Percentiles rank a stretch among this genome's conserved stretches.
phyloP scores from a whole-genome alignment of 2,113 vertebrate species.

The Motacilla alba region DNA sequence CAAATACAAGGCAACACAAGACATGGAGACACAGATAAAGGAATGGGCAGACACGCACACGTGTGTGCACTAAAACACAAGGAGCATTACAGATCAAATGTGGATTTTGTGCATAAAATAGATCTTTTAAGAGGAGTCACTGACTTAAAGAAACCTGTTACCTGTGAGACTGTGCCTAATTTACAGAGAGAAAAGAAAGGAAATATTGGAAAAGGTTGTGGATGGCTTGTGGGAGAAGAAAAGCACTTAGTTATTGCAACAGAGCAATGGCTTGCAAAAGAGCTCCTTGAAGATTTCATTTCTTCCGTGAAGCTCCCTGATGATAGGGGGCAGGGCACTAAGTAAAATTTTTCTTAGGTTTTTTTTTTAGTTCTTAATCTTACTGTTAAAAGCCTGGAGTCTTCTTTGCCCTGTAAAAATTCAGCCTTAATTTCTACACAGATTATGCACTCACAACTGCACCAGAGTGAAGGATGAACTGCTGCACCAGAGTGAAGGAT shows the following conservation, averaged over 20 bases:
- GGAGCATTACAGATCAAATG: not conserved
- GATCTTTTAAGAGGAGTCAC: not conserved
- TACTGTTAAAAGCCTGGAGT: not conserved
- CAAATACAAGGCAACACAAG: not conserved
- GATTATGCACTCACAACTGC: not conserved
- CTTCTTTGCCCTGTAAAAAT: not conserved
- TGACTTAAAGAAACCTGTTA: not conserved
- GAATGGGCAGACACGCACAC: not conserved
- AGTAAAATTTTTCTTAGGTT: accelerated
- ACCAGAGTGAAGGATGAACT: not conserved
- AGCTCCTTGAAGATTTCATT: not conserved
- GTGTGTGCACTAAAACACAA: not conserved
- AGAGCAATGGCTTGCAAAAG: not conserved
- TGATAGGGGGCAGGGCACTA: not conserved
- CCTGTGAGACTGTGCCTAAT: not conserved
- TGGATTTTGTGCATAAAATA: not conserved
- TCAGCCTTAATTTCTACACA: not conserved
- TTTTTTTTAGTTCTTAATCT: not conserved
- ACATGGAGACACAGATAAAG: not conserved
- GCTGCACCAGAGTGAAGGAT: not conserved
- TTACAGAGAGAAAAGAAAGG: not conserved
- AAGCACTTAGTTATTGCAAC: not conserved
- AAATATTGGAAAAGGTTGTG: not conserved
- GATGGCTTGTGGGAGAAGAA: not conserved
- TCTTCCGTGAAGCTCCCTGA: not conserved